Evolutionary conservation across 1,140 invertebrate species (phyloP).

Genomic region (Drosophila teissieri): DNA sequence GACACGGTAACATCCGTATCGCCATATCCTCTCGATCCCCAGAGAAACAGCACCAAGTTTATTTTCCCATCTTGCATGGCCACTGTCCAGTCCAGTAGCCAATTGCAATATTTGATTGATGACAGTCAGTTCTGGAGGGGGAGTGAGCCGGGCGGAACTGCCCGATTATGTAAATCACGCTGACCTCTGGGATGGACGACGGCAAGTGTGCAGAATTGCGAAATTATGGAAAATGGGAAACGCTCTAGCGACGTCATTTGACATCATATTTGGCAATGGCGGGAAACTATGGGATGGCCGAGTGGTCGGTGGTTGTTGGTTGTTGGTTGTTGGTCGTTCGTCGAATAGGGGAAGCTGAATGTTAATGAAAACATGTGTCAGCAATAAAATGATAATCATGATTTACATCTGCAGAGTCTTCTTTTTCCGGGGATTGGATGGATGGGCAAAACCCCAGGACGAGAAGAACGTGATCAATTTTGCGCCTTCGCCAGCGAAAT

Average conservation of each 20-base stretch:
- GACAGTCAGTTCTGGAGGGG: constrained; percentile 11
- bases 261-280: constrained; percentile 46
- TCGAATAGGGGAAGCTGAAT: constrained; percentile 11
- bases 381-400: constrained; percentile 79
- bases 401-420: constrained; percentile 58
- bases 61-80: constrained; percentile 14
- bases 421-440: constrained; percentile 28
- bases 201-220: constrained; percentile 74
- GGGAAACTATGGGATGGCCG: constrained; percentile 20
- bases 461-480: constrained; percentile 55
- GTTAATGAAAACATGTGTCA: constrained; percentile 77
- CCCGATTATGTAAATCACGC: constrained; percentile 68
- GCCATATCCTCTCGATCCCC: not conserved
- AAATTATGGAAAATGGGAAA: constrained; percentile 72
- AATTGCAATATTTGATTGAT: constrained; percentile 64
- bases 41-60: not conserved
- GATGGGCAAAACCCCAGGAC: constrained; percentile 19
- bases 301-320: constrained; percentile 29
- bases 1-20: not conserved
- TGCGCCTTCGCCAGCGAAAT: constrained; percentile 18
- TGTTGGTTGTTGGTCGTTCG: constrained; percentile 28
- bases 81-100: constrained; percentile 7
- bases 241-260: constrained; percentile 60
- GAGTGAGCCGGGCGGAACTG: constrained; percentile 20
- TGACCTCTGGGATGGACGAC: constrained; percentile 55